Percentiles rank a stretch among this genome's conserved stretches.
Conservation (phyloP, 2,797 vertebrate species). For the Rhodeus uyekii region DNA sequence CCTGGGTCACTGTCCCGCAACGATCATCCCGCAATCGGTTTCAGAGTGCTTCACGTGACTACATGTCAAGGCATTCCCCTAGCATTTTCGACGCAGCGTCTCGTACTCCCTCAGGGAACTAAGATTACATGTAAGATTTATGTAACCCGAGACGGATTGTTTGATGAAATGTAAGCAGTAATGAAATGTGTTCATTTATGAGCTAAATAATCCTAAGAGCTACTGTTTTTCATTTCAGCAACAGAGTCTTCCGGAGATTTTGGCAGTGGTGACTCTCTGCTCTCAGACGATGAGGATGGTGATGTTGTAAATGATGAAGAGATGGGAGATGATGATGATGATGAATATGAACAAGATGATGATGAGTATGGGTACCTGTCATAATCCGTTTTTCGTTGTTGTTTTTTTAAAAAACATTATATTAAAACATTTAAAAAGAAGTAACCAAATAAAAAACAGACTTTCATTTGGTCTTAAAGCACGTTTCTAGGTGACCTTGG, state of each 20-base stretch:
- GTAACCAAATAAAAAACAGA: constrained; percentile 50
- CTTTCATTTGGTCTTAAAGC: constrained; percentile 81
- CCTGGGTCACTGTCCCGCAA: too few relatives aligned
- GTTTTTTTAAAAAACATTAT: constrained; percentile 23
- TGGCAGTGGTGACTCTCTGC: constrained; percentile 88
- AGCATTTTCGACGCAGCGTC: too few relatives aligned
- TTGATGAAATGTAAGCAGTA: too few relatives aligned
- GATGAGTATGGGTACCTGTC: constrained; percentile 89
- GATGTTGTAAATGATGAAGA: constrained; percentile 84
- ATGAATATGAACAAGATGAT: constrained; percentile 86
- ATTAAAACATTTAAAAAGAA: constrained; percentile 52
- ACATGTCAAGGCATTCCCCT: too few relatives aligned
- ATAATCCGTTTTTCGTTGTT: constrained; percentile 57
- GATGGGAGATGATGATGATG: constrained; percentile 83
- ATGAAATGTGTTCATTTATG: not conserved
- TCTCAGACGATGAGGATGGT: constrained; percentile 86
- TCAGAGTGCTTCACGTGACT: too few relatives aligned
- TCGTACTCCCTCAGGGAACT: too few relatives aligned
- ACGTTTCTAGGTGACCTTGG: constrained; percentile 81
- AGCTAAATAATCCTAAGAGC: not conserved
- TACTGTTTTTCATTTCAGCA: constrained; percentile 60
- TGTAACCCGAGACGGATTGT: too few relatives aligned
- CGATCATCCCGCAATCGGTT: too few relatives aligned
- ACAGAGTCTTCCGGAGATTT: constrained; percentile 92
- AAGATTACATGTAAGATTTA: too few relatives aligned